Evolutionary conservation across 2,797 vertebrate species (phyloP).

Genomic region (Tapirus indicus): DNA sequence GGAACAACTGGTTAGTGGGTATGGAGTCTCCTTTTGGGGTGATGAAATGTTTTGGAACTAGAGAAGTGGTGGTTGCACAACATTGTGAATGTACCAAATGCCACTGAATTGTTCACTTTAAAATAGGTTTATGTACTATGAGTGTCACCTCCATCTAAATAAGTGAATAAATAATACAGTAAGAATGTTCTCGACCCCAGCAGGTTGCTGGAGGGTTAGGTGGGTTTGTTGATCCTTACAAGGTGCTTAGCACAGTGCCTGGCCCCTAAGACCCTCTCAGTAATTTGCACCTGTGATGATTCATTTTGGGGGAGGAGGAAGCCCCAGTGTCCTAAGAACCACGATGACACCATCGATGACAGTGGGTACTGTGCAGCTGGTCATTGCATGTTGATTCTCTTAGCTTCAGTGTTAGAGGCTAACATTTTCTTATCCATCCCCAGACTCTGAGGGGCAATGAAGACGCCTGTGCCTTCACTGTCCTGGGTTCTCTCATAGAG

Average conservation of each 20-base stretch:
- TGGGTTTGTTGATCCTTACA: neutral
- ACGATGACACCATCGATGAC: neutral
- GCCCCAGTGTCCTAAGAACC: rapidly evolving
- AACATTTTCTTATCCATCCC: neutral
- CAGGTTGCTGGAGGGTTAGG: neutral
- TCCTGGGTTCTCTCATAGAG: neutral
- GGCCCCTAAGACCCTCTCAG: neutral
- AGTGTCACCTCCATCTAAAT: neutral
- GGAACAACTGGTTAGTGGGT: neutral
- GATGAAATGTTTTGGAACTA: neutral
- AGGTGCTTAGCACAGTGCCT: neutral
- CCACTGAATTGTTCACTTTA: neutral
- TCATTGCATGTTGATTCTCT: neutral
- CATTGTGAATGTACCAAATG: neutral
- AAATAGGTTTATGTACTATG: neutral
- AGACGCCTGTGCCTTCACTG: neutral
- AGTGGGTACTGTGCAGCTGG: neutral
- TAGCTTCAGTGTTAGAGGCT: neutral
- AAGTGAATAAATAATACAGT: neutral
- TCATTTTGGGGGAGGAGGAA: neutral
- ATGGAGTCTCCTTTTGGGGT: neutral
- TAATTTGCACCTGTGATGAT: too few species aligned
- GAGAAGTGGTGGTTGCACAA: neutral
- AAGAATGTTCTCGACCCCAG: neutral
- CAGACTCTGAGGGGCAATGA: neutral